Conservation (phyloP, 2,797 vertebrate species). For the Notolabrus celidotus region DNA sequence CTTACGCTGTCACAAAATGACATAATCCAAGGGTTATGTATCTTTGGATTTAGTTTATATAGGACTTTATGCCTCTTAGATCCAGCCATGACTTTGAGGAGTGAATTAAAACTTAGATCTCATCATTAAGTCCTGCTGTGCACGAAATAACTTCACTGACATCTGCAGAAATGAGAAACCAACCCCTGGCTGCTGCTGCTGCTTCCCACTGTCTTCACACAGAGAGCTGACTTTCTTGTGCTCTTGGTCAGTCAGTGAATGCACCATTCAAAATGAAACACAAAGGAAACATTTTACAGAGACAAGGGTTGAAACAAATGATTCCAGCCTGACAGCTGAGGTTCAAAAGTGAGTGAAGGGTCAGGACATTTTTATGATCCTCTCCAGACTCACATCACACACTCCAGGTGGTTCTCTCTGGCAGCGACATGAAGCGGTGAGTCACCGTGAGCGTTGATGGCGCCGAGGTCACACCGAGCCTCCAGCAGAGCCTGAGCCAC, state of each 20-base stretch:
- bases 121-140: too few species aligned
- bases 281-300: too few species aligned
- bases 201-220: neutral
- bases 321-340: too few species aligned
- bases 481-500: conserved; percentile 93
- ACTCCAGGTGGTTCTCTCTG: conserved; percentile 94
- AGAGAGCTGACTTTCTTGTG: neutral
- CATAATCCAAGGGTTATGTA: neutral
- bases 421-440: conserved; percentile 93
- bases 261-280: too few species aligned
- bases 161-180: neutral
- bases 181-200: neutral
- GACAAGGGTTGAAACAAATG: too few species aligned
- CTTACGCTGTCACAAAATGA: too few species aligned
- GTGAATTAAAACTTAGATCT: too few species aligned
- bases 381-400: conserved; percentile 91
- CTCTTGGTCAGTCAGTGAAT: too few species aligned
- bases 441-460: conserved; percentile 93
- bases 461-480: conserved; percentile 90
- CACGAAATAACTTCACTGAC: neutral
- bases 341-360: too few species aligned
- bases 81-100: neutral
- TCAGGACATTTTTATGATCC: too few species aligned
- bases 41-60: neutral
- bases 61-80: neutral